phyloP scores from a whole-genome alignment of 2,113 vertebrate species.

The Dryoscopus gambensis region DNA sequence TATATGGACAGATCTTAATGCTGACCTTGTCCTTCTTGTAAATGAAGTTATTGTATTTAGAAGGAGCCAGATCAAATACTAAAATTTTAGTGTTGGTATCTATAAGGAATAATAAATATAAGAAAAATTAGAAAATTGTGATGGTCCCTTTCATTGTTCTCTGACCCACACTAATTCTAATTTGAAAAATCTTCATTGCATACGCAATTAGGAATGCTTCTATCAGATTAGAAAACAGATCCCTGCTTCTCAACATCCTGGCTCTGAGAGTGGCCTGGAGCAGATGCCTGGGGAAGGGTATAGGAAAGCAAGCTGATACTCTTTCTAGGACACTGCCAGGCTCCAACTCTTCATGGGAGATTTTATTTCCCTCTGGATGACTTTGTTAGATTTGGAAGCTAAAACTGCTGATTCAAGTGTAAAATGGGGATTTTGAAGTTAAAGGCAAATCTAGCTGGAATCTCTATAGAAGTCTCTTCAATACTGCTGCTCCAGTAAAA shows the following conservation, averaged over 20 bases:
- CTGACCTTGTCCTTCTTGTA: background rate
- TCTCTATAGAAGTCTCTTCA: background rate
- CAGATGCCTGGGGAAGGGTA: background rate
- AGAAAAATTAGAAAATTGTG: background rate
- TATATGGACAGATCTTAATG: background rate
- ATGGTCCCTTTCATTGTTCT: background rate
- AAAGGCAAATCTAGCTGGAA: background rate
- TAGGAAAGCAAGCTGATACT: background rate
- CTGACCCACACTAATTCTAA: background rate
- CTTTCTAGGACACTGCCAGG: background rate
- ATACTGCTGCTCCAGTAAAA: background rate
- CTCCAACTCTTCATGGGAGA: background rate
- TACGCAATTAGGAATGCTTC: background rate
- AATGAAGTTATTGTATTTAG: background rate
- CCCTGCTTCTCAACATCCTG: background rate
- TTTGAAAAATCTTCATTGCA: background rate
- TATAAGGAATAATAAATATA: background rate
- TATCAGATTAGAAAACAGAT: background rate
- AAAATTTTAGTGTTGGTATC: background rate
- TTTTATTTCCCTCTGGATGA: background rate
- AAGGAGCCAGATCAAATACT: background rate
- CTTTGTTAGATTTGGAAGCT: background rate
- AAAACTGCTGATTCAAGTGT: background rate
- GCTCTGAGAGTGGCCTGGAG: background rate
- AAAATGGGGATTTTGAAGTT: constrained; percentile 7